phyloP scores from a whole-genome alignment of 2,888 invertebrate genomes.

The Agapostemon virescens region DNA sequence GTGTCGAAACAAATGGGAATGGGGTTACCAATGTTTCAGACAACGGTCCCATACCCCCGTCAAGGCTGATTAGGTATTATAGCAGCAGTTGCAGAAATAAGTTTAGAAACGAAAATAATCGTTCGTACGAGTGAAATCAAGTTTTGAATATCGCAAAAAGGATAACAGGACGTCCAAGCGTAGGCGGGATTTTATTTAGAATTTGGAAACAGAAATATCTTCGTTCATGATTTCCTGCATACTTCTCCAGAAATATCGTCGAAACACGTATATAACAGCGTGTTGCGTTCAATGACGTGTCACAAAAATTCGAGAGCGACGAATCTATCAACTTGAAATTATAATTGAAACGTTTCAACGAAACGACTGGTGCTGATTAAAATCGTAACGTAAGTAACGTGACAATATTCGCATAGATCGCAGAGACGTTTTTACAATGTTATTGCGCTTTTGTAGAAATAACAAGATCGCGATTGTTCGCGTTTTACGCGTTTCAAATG shows the following conservation, averaged over 20 bases:
- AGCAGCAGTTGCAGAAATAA: background rate
- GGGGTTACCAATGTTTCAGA: slow-evolving; percentile 46
- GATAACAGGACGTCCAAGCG: slow-evolving; percentile 19
- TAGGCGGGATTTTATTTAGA: slow-evolving; percentile 34
- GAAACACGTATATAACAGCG: background rate
- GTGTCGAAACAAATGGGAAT: slow-evolving; percentile 53
- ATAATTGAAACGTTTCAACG: background rate
- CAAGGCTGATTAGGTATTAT: background rate
- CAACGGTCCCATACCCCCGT: slow-evolving; percentile 29
- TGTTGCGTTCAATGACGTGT: background rate
- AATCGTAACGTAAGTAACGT: background rate
- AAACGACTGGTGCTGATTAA: background rate
- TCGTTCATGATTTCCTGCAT: slow-evolving; percentile 22
- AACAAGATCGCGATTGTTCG: background rate
- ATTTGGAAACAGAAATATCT: slow-evolving; percentile 12
- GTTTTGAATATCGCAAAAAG: slow-evolving; percentile 20
- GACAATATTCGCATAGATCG: background rate
- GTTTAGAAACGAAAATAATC: slow-evolving; percentile 15
- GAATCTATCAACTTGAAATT: background rate
- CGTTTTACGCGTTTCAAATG: no score
- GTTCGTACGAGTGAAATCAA: background rate
- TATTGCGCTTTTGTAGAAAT: no score
- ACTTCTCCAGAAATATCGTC: slow-evolving; percentile 21
- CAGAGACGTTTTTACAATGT: background rate
- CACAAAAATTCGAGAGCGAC: background rate